Evolutionary conservation across 2,797 vertebrate genomes (phyloP), one percentile per base, ranked within the genome.

Genomic region (Tinamus major): DNA sequence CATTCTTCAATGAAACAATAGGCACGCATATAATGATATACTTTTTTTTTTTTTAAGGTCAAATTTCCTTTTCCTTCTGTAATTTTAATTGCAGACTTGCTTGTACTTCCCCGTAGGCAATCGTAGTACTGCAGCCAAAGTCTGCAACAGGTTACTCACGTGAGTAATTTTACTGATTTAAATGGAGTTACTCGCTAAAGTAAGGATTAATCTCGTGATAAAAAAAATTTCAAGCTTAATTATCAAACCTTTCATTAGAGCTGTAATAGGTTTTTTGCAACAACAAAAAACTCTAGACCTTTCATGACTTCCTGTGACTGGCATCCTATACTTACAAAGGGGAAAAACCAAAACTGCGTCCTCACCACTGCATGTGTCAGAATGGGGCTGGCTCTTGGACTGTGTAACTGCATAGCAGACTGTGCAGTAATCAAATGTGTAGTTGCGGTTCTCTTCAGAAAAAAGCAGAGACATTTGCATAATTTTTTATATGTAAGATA

Each of bases 61-160:
- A 92, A 65, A 84, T 71, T 70, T 89, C 72, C n/a, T 81, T 96
- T 92, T 91, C 51, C 64, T 95, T 93, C 85, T 86, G 87, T 79
- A 90, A 88, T 88, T 95, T 94, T 96, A 95, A 95, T 86, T 91
- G 85, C 92, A 77, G 79, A 80, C 74, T 91, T 94, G 48, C 80
- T 79, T 67, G 89, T 87, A 95, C 67, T 95, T 96, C 64, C 95
- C 94, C 80, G 64, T 64, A 93, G 95, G 96, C 96, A 92, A 85
- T 77, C 85, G 46, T 64, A 96, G 89, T 64, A 79, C 87, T 82
- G 74, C 44, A 84, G 87, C 82, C 85, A 94, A 92, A 86, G 81
- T 85, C 79, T 92, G 91, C 35, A 89, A 79, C 89, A 86, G 48
- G 77, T 79, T 95, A 87, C 89, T 96, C 94, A 95, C 6, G 56